Conservation (phyloP, 2,113 vertebrate species). For the Thymallus thymallus region DNA sequence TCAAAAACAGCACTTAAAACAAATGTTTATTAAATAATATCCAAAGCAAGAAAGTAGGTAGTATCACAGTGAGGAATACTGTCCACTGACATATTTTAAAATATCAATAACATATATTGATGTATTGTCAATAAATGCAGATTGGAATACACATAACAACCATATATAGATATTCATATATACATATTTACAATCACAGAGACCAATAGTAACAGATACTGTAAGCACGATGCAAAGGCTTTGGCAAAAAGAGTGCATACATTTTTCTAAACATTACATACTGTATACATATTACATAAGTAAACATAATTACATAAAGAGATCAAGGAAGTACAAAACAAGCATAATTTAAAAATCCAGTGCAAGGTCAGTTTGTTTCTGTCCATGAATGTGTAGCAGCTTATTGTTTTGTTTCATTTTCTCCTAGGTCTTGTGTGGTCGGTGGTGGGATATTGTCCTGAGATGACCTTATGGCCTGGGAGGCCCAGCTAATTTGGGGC, state of each 20-base stretch:
- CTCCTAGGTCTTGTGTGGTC: constrained; percentile 31
- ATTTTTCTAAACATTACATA: constrained; percentile 62
- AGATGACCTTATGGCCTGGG: constrained; percentile 36
- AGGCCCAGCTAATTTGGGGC: constrained; percentile 54
- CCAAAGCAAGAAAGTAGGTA: constrained; percentile 71
- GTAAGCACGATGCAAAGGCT: constrained; percentile 65
- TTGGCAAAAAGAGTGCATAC: constrained; percentile 77
- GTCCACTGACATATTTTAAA: constrained; percentile 67
- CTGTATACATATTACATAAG: constrained; percentile 47
- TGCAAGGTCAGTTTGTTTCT: constrained; percentile 70
- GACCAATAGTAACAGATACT: constrained; percentile 46
- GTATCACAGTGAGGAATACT: constrained; percentile 78
- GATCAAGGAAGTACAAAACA: constrained; percentile 61
- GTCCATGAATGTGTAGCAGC: constrained; percentile 70
- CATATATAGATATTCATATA: constrained; percentile 73
- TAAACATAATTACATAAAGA: constrained; percentile 65
- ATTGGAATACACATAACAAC: constrained; percentile 73
- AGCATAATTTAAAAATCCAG: constrained; percentile 70
- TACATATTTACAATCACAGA: constrained; percentile 70
- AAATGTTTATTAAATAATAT: constrained; percentile 74
- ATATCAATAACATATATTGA: constrained; percentile 63
- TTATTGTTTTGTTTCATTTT: constrained; percentile 40
- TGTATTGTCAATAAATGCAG: constrained; percentile 73
- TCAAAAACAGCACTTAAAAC: constrained; percentile 60
- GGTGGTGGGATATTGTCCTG: constrained; percentile 68